Evolutionary conservation across 2,888 invertebrate genomes (phyloP).

Genomic region (Napeogenes sylphis): DNA sequence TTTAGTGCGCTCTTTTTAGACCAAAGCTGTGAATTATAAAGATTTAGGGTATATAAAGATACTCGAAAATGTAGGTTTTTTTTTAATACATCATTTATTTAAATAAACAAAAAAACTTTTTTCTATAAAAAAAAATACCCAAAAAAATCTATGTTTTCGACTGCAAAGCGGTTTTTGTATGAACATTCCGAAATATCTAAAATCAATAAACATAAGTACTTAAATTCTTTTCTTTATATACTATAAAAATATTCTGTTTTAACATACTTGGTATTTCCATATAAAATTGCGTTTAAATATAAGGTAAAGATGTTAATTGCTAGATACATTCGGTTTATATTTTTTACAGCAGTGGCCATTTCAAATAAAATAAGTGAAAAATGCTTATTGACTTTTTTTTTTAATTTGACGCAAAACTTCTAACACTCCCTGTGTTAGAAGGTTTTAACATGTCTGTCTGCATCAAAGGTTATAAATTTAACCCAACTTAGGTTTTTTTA

Average conservation of each 20-base stretch:
- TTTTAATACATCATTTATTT: slow-evolving; percentile 2
- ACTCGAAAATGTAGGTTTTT: slow-evolving; percentile 14
- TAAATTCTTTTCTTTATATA: slow-evolving; percentile 2
- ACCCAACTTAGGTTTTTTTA: too few species aligned
- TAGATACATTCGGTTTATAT: slow-evolving; percentile 50
- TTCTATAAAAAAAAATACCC: neutral
- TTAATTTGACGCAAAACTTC: neutral
- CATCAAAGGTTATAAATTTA: too few species aligned
- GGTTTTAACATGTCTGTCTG: too few species aligned
- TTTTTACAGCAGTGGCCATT: slow-evolving; percentile 56
- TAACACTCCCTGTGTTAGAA: too few species aligned
- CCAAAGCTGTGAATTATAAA: slow-evolving; percentile 70
- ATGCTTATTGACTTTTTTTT: slow-evolving; percentile 29
- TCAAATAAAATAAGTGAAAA: slow-evolving; percentile 48
- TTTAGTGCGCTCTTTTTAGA: slow-evolving; percentile 65
- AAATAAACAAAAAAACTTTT: slow-evolving; percentile 5
- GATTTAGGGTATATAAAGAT: slow-evolving; percentile 11
- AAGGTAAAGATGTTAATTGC: slow-evolving; percentile 39
- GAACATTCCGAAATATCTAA: slow-evolving; percentile 17
- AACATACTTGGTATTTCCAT: slow-evolving; percentile 27
- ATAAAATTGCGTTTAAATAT: slow-evolving; percentile 28
- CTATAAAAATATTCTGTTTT: neutral
- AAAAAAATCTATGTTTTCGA: slow-evolving; percentile 21
- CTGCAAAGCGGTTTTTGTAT: slow-evolving; percentile 11
- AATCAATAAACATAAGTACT: neutral